Evolutionary conservation across 1,140 invertebrate species (phyloP).

Genomic region (Drosophila repletoides): DNA sequence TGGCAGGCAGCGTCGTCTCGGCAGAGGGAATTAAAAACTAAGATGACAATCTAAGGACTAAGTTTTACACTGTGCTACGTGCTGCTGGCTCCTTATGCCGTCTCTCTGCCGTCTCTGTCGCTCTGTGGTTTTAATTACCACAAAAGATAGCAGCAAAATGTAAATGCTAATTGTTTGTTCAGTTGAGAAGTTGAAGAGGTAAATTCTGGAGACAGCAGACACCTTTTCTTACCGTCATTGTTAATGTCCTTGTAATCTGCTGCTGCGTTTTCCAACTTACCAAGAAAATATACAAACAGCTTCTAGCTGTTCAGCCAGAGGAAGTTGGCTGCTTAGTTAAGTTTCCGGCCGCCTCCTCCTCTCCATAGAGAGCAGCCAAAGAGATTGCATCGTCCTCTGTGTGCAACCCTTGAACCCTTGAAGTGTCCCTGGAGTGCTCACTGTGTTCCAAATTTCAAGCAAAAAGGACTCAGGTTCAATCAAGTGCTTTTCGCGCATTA

Average conservation of each 20-base stretch:
- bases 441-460: conserved; percentile 29
- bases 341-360: conserved; percentile 2
- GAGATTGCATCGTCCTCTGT: conserved; percentile 14
- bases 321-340: conserved; percentile 10
- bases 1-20: background rate
- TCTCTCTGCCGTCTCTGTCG: background rate
- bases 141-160: conserved; percentile 57
- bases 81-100: conserved; percentile 73
- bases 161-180: conserved; percentile 70
- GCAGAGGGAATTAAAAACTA: conserved; percentile 59
- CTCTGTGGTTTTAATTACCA: conserved; percentile 55
- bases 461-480: conserved; percentile 40
- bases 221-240: conserved; percentile 64
- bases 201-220: conserved; percentile 63
- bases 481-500: conserved; percentile 81
- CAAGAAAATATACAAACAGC: conserved; percentile 43
- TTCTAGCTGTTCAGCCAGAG: conserved; percentile 53
- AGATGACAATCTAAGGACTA: conserved; percentile 57
- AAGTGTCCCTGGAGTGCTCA: conserved; percentile 53
- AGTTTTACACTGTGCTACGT: conserved; percentile 55
- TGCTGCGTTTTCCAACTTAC: no score
- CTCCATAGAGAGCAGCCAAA: no score
- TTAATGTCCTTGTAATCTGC: conserved; percentile 64
- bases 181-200: conserved; percentile 11
- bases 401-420: conserved; percentile 29